A percentile compares a stretch with the other conserved stretches of the same genome.
These are phyloP conservation scores for Pocillopora grandis DNA, from an alignment of 92 coral and sea anemone genomes.

Conservation along the genomic window DNA sequence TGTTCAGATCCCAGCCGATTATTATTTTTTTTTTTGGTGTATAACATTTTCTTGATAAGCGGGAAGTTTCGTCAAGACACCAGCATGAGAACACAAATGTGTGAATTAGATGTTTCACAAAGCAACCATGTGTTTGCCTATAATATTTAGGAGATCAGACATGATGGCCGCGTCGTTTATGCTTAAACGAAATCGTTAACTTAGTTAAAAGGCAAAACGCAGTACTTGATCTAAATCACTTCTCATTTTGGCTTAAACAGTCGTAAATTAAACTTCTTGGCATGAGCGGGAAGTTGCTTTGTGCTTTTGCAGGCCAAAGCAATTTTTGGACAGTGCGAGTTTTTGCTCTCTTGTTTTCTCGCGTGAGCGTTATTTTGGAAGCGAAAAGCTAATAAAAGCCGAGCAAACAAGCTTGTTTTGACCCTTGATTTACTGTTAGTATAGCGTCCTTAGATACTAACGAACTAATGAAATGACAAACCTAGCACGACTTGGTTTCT, in stretches of 20 bases:
- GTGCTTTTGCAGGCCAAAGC: background rate
- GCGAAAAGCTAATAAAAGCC: background rate
- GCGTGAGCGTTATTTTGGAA: conserved; percentile 12
- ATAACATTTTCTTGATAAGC: background rate
- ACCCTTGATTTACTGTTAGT: background rate
- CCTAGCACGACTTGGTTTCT: background rate
- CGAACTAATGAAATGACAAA: background rate
- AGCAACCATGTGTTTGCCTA: conserved; percentile 1
- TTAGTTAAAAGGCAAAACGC: background rate
- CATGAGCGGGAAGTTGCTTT: background rate
- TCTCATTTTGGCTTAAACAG: background rate
- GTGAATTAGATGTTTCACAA: background rate
- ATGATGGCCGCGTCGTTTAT: conserved; percentile 1
- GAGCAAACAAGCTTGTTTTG: background rate
- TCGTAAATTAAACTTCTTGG: background rate
- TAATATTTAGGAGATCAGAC: conserved; percentile 9
- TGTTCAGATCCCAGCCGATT: background rate
- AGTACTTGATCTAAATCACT: background rate
- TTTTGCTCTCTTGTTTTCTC: background rate
- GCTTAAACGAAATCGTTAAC: background rate
- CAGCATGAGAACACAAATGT: background rate
- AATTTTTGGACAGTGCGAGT: background rate
- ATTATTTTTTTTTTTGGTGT: background rate
- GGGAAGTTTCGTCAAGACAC: background rate
- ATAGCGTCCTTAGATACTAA: conserved; percentile 33